Evolutionary conservation across 2,888 invertebrate species (phyloP), one percentile per base, ranked within the genome.

Genomic region (Morpho helenor): DNA sequence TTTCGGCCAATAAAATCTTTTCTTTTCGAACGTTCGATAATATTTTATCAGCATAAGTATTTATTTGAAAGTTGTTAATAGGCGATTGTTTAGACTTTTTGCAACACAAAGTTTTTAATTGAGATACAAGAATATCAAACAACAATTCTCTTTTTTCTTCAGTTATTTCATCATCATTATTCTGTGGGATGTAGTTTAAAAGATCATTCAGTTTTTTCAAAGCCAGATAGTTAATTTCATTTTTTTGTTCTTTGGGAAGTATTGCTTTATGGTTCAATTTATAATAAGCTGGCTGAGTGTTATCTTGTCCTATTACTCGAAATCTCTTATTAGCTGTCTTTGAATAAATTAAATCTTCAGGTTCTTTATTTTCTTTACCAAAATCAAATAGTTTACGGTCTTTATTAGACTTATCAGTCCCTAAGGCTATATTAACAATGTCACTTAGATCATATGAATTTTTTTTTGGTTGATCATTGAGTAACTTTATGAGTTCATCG

Each of bases 41-140:
- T 72, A 65, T 6, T 70, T 71, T 63, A 69, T 72, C 48, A 74
- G 45, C 22, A 72, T 56, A 6, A 67, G 59, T 56, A 31, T 31
- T 31, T 31, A 31, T 31, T 65, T 73, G 66, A 8, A 64, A 49
- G 52, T 71, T 69, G 23, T 62, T 68, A 2, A 61, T 53, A 51
- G 61, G 64, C 53, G 62, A 65, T 44, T 70, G 72, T 49, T 66
- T 63, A 1, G 68, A 55, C 40, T 57, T 79, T 67, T 85, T 86
- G 69, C 87, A 90, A 66, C 89, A 90, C 6, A 90, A 70, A 31
- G 79, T 66, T 73, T 85, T 89, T 52, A 90, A 63, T 64, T 89
- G 87, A 5, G 79, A 73, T 23, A 85, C 81, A n/a, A 89, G 75
- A 58, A 84, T 72, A 70, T 89, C 82, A 66, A 88, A 89, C 9